Evolutionary conservation across 2,888 invertebrate species (phyloP).

Genomic region (Eupithecia pulchellata): DNA sequence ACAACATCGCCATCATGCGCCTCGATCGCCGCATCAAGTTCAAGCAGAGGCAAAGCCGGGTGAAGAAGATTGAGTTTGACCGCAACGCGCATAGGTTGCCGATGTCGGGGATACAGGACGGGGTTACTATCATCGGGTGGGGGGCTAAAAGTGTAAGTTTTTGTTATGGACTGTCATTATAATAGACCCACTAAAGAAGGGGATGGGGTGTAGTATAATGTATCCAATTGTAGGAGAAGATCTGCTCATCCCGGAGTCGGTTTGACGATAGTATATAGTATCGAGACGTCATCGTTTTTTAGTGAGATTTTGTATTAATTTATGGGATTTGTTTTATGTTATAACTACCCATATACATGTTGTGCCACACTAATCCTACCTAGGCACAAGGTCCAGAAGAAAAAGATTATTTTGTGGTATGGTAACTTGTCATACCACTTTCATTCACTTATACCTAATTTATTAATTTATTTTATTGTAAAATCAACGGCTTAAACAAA

Average conservation of each 20-base stretch:
- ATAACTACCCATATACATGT: no score
- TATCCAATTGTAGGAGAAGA: background rate
- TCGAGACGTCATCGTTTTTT: no score
- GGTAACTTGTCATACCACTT: background rate
- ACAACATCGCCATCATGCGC: conserved; percentile 70
- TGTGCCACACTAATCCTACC: no score
- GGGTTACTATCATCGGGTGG: conserved; percentile 71
- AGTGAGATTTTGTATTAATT: no score
- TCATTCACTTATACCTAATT: background rate
- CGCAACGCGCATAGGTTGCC: conserved; percentile 51
- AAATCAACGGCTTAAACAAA: no score
- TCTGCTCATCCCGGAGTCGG: background rate
- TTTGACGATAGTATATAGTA: background rate
- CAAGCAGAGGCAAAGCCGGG: conserved; percentile 57
- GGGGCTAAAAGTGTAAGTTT: conserved; percentile 66
- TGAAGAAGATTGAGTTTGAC: conserved; percentile 69
- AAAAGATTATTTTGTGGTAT: background rate
- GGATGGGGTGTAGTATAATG: background rate
- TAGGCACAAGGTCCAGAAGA: background rate
- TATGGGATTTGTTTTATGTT: no score
- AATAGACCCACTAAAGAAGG: no score
- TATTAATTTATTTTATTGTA: no score
- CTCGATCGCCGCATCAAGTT: conserved; percentile 56
- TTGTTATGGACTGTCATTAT: no score
- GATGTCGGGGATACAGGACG: conserved; percentile 49